phyloP scores from a whole-genome alignment of 2,113 vertebrate species.

The Panthera tigris region DNA sequence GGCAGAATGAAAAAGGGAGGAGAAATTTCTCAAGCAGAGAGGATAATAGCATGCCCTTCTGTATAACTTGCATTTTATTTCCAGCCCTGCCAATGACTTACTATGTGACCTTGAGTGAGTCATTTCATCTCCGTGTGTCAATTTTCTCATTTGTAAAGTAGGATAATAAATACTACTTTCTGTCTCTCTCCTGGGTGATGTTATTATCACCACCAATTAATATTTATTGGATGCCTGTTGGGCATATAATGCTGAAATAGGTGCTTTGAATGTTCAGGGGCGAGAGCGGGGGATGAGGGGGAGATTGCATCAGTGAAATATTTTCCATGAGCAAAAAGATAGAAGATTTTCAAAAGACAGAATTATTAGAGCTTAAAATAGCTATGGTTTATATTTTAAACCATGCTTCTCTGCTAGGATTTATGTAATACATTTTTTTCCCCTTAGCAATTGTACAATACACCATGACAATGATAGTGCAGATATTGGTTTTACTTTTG shows the following conservation, averaged over 20 bases:
- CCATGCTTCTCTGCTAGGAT: not conserved
- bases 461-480: not conserved
- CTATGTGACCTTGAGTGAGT: conserved; percentile 72
- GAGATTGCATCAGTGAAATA: conserved; percentile 26
- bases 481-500: conserved; percentile 24
- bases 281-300: not conserved
- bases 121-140: conserved; percentile 65
- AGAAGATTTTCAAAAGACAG: conserved; percentile 64
- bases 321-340: conserved; percentile 51
- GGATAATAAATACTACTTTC: conserved; percentile 72
- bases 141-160: conserved; percentile 68
- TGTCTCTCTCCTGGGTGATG: conserved; percentile 52
- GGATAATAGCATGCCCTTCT: conserved; percentile 60
- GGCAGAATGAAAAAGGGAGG: conserved; percentile 63
- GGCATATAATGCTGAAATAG: conserved; percentile 30
- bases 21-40: conserved; percentile 69
- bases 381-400: conserved; percentile 53
- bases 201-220: conserved; percentile 69
- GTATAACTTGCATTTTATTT: conserved; percentile 68
- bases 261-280: conserved; percentile 13
- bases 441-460: not conserved
- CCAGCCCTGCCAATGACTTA: conserved; percentile 48
- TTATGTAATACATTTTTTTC: conserved; percentile 40
- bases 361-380: conserved; percentile 67
- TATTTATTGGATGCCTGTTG: conserved; percentile 69